Evolutionary conservation across 2,888 invertebrate genomes (phyloP).

Genomic region (Rotaria magnacalcarata): DNA sequence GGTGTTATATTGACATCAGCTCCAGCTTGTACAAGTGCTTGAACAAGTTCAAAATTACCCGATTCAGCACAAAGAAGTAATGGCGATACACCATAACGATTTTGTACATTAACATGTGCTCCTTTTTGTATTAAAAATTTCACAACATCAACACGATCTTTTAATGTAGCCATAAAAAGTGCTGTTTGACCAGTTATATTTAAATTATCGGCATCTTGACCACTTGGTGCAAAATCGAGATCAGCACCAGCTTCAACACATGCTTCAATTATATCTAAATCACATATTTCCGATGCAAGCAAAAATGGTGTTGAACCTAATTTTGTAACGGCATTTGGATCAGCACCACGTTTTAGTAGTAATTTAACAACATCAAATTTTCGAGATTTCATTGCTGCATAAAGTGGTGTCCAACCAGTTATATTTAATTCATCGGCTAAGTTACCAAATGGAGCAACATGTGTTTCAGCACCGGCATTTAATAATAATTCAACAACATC

Average conservation of each 20-base stretch:
- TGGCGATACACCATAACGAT: slow-evolving; percentile 46
- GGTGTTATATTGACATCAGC: slow-evolving; percentile 46
- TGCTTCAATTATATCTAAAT: slow-evolving; percentile 45
- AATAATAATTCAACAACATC: slow-evolving; percentile 44
- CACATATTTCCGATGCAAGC: slow-evolving; percentile 46
- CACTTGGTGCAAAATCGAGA: slow-evolving; percentile 44
- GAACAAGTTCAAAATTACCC: slow-evolving; percentile 44
- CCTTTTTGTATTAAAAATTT: slow-evolving; percentile 44
- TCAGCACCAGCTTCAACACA: slow-evolving; percentile 46
- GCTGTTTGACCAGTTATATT: slow-evolving; percentile 47
- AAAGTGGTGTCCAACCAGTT: slow-evolving; percentile 47
- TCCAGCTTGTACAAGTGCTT: slow-evolving; percentile 41
- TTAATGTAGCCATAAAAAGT: slow-evolving; percentile 46
- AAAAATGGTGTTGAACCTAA: slow-evolving; percentile 47
- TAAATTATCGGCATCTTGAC: slow-evolving; percentile 45
- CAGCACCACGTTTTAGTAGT: slow-evolving; percentile 38
- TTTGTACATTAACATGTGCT: slow-evolving; percentile 46
- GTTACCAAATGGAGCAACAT: slow-evolving; percentile 43
- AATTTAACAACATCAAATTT: slow-evolving; percentile 41
- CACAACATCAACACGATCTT: slow-evolving; percentile 46
- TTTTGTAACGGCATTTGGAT: slow-evolving; percentile 46
- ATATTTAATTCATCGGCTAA: slow-evolving; percentile 47
- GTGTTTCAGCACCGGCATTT: slow-evolving; percentile 42
- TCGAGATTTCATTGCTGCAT: slow-evolving; percentile 46
- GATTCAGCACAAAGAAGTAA: slow-evolving; percentile 46